A percentile compares a stretch with the other conserved stretches of the same genome.
These are phyloP conservation scores for Ammodytes marinus DNA, from an alignment of 2,113 vertebrate species.

Conservation along the genomic window DNA sequence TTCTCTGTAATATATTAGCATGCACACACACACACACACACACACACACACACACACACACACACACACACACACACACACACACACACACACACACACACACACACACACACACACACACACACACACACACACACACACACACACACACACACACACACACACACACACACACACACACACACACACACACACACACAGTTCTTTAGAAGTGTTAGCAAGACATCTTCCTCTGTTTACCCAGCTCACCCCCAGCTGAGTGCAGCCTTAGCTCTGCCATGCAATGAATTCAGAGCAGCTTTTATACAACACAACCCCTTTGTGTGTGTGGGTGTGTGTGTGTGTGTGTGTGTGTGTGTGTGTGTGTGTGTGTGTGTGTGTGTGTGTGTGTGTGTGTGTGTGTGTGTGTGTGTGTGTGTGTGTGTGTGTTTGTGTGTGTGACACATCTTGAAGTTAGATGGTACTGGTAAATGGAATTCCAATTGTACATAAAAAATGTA, in stretches of 20 bases:
- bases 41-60: conserved; percentile 19
- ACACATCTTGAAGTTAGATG: background rate
- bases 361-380: conserved; percentile 2
- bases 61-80: no score
- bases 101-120: no score
- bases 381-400: background rate
- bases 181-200: no score
- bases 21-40: conserved; percentile 18
- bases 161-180: no score
- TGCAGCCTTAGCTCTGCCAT: background rate
- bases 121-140: conserved; percentile 17
- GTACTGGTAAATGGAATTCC: background rate
- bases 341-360: background rate
- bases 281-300: conserved; percentile 44
- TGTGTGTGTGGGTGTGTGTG: conserved; percentile 3
- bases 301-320: background rate
- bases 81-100: no score
- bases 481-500: background rate
- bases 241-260: conserved; percentile 12
- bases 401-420: background rate
- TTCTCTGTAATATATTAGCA: background rate
- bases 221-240: conserved; percentile 27
- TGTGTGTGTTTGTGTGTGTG: background rate
- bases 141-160: conserved; percentile 19
- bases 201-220: conserved; percentile 1